A percentile compares a stretch with the other conserved stretches of the same genome.
Conservation (phyloP, 2,888 invertebrate genomes). For the Meteorus colon region DNA sequence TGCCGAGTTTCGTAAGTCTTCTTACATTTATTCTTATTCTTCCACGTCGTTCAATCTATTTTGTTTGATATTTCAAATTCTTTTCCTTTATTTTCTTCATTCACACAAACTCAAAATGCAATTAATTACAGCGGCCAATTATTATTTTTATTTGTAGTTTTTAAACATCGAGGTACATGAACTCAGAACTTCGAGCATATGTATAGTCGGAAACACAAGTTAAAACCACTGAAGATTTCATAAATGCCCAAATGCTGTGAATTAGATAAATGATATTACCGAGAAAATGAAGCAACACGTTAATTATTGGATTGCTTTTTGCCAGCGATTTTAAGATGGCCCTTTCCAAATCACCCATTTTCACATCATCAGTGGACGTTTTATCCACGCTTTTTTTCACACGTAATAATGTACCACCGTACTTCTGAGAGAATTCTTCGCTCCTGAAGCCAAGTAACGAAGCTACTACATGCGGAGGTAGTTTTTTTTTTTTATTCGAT, state of each 20-base stretch:
- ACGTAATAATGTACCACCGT: slow-evolving; percentile 31
- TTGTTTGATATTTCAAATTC: background rate
- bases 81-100: background rate
- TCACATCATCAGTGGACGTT: background rate
- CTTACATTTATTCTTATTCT: background rate
- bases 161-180: slow-evolving; percentile 47
- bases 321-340: slow-evolving; percentile 25
- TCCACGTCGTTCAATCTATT: background rate
- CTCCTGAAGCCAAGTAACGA: slow-evolving; percentile 49
- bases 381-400: slow-evolving; percentile 30
- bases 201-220: slow-evolving; percentile 55
- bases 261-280: slow-evolving; percentile 47
- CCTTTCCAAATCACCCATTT: slow-evolving; percentile 31
- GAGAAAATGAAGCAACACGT: slow-evolving; percentile 46
- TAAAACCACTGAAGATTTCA: slow-evolving; percentile 53
- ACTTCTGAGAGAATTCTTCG: slow-evolving; percentile 49
- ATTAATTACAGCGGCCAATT: background rate
- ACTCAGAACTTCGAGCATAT: slow-evolving; percentile 45
- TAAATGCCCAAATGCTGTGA: slow-evolving; percentile 41
- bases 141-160: background rate
- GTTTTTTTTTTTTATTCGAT: background rate
- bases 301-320: slow-evolving; percentile 35
- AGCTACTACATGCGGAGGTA: slow-evolving; percentile 34
- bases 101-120: background rate
- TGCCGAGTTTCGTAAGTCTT: slow-evolving; percentile 14